Percentiles rank a stretch among this genome's conserved stretches.
Conservation (phyloP, 2,113 vertebrate species). For the Lontra canadensis region DNA sequence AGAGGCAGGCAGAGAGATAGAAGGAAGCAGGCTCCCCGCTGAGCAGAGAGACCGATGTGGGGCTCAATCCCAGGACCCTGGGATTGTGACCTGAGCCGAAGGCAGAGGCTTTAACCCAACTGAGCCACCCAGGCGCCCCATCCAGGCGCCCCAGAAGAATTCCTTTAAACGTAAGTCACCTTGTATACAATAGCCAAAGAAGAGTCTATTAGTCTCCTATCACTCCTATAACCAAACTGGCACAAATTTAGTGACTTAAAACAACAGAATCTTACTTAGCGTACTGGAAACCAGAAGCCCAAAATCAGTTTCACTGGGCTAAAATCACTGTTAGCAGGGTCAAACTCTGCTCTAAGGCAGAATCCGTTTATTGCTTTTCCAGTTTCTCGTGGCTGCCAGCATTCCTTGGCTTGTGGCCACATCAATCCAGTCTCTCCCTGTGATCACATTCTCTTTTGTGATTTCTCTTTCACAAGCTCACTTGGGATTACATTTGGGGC, state of each 20-base stretch:
- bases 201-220: neutral
- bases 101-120: too few species aligned
- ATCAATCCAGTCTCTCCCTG: neutral
- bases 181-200: neutral
- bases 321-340: neutral
- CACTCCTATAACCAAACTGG: neutral
- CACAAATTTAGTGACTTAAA: neutral
- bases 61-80: too few species aligned
- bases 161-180: neutral
- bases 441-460: neutral
- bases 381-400: neutral
- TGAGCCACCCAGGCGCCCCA: neutral
- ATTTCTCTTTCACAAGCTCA: neutral
- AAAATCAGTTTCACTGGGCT: neutral
- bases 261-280: neutral
- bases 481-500: neutral
- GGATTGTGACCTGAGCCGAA: too few species aligned
- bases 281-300: neutral
- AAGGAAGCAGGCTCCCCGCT: too few species aligned
- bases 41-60: too few species aligned
- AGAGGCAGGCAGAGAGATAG: too few species aligned
- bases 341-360: neutral
- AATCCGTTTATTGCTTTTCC: neutral
- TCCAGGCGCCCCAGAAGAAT: neutral
- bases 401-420: neutral